Conservation (phyloP, 2,797 vertebrate species). For the Lithobates pipiens region DNA sequence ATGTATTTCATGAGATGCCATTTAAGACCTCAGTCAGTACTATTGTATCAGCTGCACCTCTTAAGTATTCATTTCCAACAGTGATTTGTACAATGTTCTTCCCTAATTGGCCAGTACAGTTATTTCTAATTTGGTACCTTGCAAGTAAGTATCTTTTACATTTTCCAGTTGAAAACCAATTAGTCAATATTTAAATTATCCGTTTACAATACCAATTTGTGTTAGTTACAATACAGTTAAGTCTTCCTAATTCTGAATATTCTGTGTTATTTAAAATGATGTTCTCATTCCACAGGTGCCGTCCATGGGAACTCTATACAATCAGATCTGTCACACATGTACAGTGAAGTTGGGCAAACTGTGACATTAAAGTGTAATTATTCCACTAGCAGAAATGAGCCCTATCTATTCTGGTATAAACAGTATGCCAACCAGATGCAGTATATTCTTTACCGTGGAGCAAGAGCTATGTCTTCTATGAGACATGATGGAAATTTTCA, state of each 20-base stretch:
- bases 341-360: background rate
- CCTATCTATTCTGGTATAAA: slow-evolving; percentile 11
- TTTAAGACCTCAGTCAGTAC: background rate
- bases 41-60: background rate
- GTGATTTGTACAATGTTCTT: background rate
- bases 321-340: background rate
- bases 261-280: background rate
- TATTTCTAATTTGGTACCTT: background rate
- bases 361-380: background rate
- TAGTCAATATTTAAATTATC: no score
- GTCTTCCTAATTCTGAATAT: background rate
- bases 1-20: background rate
- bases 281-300: background rate
- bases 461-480: background rate
- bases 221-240: no score
- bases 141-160: background rate
- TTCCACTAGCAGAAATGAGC: background rate
- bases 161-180: no score
- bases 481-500: slow-evolving; percentile 6
- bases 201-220: no score
- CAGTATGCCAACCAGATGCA: background rate
- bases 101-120: background rate
- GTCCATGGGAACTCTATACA: background rate
- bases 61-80: no score
- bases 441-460: slow-evolving; percentile 11